Base-by-base conservation (phyloP, 2,888 invertebrate genomes). In the Pollenia amentaria region DNA sequence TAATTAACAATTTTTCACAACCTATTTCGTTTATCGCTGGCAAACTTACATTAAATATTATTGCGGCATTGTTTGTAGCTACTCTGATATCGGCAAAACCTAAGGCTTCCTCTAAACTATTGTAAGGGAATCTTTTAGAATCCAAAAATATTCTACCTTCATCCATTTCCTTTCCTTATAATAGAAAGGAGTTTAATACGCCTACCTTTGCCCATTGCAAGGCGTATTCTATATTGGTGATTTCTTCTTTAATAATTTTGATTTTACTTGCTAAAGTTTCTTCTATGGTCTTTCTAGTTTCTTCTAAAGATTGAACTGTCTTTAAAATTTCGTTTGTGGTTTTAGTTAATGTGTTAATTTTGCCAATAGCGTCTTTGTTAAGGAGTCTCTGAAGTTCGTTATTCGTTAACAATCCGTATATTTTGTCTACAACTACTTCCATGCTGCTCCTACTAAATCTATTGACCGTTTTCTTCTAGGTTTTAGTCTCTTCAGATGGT, bases 191-290 rank as follows among this genome's bases (percentile, higher is more conserved):
- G 38, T 64, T 64, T 18, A 18, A 10, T 29, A 48, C 51, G 3
- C 67, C 29, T 51, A 67, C 65, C 9, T 67, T 67, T 51, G 67
- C 48, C 51, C 48, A 67, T 67, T 67, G 67, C n/a, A n/a, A n/a
- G n/a, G n/a, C n/a, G n/a, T n/a, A n/a, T n/a, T n/a, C n/a, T 60
- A 60, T 60, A 65, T 65, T 65, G 7, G 44, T 65, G 18, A 65
- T 40, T 65, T 46, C 65, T 40, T 64, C 42, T 38, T 60, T 60
- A 60, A 60, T 14, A 14, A 67, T 67, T 38, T 48, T 67, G 29
- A 48, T 57, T n/a, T n/a, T n/a, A 21, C 40, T 40, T 29, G 40
- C 38, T 40, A 70, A 40, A 38, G 70, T 29, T 7, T 70, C 70
- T 53, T 70, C 70, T 42, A 70, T n/a, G 14, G 53, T 40, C 40